phyloP scores from a whole-genome alignment of 92 coral and sea anemone species.

The Desmophyllum pertusum region DNA sequence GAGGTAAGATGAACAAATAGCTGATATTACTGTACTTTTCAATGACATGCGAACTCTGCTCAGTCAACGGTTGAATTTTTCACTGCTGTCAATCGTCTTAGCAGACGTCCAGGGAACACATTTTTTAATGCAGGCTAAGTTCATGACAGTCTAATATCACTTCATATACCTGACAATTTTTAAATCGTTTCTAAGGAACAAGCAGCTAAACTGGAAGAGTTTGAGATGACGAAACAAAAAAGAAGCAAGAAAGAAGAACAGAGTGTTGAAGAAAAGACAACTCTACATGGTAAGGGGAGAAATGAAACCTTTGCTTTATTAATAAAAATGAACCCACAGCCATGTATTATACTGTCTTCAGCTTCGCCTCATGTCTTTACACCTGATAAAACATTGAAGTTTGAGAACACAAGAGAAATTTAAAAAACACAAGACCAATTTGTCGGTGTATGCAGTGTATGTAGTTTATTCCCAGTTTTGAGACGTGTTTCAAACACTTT shows the following conservation, averaged over 20 bases:
- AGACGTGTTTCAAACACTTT: neutral
- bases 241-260: slow-evolving; percentile 97
- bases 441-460: neutral
- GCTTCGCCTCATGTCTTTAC: too few relatives aligned
- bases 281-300: slow-evolving; percentile 79
- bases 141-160: neutral
- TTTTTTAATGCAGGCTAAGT: too few relatives aligned
- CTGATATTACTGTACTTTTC: too few relatives aligned
- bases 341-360: neutral
- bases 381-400: too few relatives aligned
- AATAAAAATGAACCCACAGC: too few relatives aligned
- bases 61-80: too few relatives aligned
- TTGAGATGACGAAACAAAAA: slow-evolving; percentile 90
- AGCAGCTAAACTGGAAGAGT: slow-evolving; percentile 96
- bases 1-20: slow-evolving; percentile 75
- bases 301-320: neutral
- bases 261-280: slow-evolving; percentile 89
- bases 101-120: too few relatives aligned
- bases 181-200: slow-evolving; percentile 73
- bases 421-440: neutral
- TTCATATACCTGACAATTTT: neutral
- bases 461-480: neutral
- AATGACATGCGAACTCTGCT: too few relatives aligned
- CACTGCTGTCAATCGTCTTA: too few relatives aligned
- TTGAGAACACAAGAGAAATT: too few relatives aligned